phyloP scores from a whole-genome alignment of 2,797 vertebrate species.

The Halcyon smyrnensis region DNA sequence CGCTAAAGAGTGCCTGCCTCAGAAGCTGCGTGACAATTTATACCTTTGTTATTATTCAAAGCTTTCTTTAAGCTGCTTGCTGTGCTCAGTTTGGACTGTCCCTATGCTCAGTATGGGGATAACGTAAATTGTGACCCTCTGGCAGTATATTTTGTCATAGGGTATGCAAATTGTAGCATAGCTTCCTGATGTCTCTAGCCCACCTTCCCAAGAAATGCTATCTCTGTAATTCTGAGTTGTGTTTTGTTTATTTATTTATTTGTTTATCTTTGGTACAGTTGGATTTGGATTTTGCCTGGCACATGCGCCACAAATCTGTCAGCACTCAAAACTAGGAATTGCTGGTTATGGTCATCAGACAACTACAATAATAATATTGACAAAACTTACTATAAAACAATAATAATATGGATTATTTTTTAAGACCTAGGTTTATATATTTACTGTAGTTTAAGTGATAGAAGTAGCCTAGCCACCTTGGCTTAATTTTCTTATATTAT shows the following conservation, averaged over 20 bases:
- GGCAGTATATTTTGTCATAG: not conserved
- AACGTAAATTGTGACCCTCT: not conserved
- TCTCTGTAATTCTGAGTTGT: not conserved
- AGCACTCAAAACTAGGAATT: not conserved
- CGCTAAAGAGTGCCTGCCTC: accelerated
- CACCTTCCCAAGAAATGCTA: not conserved
- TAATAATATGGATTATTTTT: not conserved
- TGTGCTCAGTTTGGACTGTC: not conserved
- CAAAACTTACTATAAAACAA: not conserved
- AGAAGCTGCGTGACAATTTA: not conserved
- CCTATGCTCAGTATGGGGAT: not conserved
- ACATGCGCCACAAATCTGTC: not conserved
- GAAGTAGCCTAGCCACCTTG: not conserved
- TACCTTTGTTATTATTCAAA: not conserved
- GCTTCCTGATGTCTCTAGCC: not conserved
- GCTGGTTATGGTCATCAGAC: not conserved
- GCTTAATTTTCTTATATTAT: not conserved
- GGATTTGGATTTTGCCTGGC: not conserved
- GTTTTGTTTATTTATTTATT: no score
- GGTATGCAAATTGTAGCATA: accelerated
- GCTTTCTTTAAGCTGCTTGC: not conserved
- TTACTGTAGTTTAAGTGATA: not conserved
- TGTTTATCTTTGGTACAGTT: not conserved
- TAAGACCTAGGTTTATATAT: not conserved
- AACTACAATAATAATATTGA: not conserved